Evolutionary conservation across 2,888 invertebrate species (phyloP).

Genomic region (Calephelis perditalis): DNA sequence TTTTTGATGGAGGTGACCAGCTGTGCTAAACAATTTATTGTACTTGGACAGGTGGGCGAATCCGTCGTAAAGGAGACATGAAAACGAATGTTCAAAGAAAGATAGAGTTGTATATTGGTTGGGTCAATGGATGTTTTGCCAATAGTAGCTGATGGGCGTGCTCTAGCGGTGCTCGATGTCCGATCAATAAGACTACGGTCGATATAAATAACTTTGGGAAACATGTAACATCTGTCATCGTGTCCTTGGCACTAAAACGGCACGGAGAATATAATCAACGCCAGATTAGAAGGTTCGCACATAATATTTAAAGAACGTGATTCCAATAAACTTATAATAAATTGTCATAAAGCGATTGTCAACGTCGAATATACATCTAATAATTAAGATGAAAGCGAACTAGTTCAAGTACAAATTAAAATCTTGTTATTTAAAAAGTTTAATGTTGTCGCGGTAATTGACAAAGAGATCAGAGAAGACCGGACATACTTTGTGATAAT

Average conservation of each 20-base stretch:
- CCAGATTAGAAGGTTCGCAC: slow-evolving; percentile 27
- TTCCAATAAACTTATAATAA: slow-evolving; percentile 35
- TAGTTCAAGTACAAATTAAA: slow-evolving; percentile 48
- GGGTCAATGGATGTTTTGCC: slow-evolving; percentile 54
- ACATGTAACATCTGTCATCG: slow-evolving; percentile 44
- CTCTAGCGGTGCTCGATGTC: slow-evolving; percentile 53
- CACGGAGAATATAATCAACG: not conserved
- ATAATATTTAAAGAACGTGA: slow-evolving; percentile 27
- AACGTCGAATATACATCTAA: slow-evolving; percentile 32
- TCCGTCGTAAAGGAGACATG: slow-evolving; percentile 37
- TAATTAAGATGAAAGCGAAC: slow-evolving; percentile 45
- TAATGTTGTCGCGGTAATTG: slow-evolving; percentile 40
- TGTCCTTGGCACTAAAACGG: slow-evolving; percentile 40
- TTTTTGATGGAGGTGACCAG: slow-evolving; percentile 62
- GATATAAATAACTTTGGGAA: slow-evolving; percentile 45
- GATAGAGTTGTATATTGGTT: slow-evolving; percentile 42
- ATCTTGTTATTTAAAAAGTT: slow-evolving; percentile 45
- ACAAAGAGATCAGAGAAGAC: slow-evolving; percentile 61
- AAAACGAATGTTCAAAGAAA: slow-evolving; percentile 33
- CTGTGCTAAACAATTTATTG: slow-evolving; percentile 59
- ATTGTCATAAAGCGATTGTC: slow-evolving; percentile 50
- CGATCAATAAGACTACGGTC: slow-evolving; percentile 52
- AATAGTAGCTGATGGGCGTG: slow-evolving; percentile 59
- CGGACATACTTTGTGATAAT: slow-evolving; percentile 71
- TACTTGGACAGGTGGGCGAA: slow-evolving; percentile 47